These are phyloP conservation scores for Trypoxylon attenuatum DNA, from an alignment of 2,888 invertebrate species.

Conservation along the genomic window DNA sequence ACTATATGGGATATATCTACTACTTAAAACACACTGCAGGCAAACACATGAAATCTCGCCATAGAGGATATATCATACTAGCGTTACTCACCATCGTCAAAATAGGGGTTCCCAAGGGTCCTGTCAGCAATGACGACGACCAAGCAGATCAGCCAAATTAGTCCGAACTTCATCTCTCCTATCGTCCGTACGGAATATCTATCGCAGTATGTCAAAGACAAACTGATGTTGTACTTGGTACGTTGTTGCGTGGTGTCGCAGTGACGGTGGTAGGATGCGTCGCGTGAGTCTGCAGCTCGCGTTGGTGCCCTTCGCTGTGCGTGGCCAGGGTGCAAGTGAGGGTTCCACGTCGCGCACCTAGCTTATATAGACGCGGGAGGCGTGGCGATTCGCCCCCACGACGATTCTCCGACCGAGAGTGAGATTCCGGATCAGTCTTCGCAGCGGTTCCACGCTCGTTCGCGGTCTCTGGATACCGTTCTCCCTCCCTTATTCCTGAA, in stretches of 20 bases:
- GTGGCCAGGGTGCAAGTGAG: conserved; percentile 65
- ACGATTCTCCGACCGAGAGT: conserved; percentile 43
- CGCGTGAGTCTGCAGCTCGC: conserved; percentile 3
- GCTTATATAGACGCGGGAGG: conserved; percentile 71
- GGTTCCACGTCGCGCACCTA: conserved; percentile 54
- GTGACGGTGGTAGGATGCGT: conserved; percentile 6
- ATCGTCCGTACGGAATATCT: no score
- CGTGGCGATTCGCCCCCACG: conserved; percentile 64
- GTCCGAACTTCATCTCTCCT: conserved; percentile 60
- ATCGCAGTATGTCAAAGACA: no score
- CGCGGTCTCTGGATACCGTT: conserved; percentile 19
- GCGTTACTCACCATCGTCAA: conserved; percentile 68
- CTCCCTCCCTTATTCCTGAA: not conserved
- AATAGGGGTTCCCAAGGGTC: conserved; percentile 62
- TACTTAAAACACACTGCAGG: no score
- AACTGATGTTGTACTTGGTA: no score
- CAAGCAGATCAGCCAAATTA: conserved; percentile 61
- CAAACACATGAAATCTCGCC: not conserved
- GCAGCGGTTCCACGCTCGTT: conserved; percentile 20
- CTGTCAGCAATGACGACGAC: conserved; percentile 59
- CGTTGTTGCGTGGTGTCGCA: conserved; percentile 3
- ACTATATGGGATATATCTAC: no score
- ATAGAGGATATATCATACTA: not conserved
- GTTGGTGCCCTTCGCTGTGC: conserved; percentile 32
- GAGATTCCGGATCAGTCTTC: conserved; percentile 40